phyloP scores from a whole-genome alignment of 2,888 invertebrate genomes.

The Epinotia ramella region DNA sequence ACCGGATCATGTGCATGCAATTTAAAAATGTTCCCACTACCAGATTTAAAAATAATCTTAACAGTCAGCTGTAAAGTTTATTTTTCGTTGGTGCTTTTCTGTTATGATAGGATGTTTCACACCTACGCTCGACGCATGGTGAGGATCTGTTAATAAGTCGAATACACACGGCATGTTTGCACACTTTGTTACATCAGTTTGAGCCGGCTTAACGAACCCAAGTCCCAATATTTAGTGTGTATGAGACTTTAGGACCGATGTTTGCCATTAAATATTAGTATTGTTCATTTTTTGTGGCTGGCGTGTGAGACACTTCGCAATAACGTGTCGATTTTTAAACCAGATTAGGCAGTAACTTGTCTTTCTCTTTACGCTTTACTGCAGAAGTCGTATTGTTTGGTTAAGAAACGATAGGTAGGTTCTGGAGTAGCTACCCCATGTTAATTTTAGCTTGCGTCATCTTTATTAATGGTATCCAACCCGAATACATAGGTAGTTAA shows the following conservation, averaged over 20 bases:
- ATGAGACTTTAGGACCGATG: constrained; percentile 76
- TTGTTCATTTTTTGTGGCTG: constrained; percentile 72
- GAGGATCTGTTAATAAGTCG: constrained; percentile 81
- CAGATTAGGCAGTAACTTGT: constrained; percentile 56
- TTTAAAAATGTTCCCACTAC: constrained; percentile 55
- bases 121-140: constrained; percentile 54
- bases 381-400: constrained; percentile 28
- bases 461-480: too few relatives aligned
- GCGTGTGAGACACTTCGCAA: constrained; percentile 70
- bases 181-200: constrained; percentile 80
- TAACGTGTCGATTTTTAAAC: constrained; percentile 72
- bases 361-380: constrained; percentile 29
- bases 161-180: constrained; percentile 78
- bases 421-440: not conserved
- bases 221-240: constrained; percentile 81
- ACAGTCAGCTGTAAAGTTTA: constrained; percentile 48
- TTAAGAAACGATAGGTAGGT: not conserved
- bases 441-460: not conserved
- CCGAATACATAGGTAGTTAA: too few relatives aligned
- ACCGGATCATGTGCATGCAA: constrained; percentile 74
- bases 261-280: constrained; percentile 81
- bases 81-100: constrained; percentile 37
- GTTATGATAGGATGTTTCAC: constrained; percentile 51
- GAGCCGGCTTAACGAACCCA: constrained; percentile 77
- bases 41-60: constrained; percentile 50